A percentile compares a stretch with the other conserved stretches of the same genome.
Conservation (phyloP, 2,797 vertebrate species). For the Monodelphis domestica region DNA sequence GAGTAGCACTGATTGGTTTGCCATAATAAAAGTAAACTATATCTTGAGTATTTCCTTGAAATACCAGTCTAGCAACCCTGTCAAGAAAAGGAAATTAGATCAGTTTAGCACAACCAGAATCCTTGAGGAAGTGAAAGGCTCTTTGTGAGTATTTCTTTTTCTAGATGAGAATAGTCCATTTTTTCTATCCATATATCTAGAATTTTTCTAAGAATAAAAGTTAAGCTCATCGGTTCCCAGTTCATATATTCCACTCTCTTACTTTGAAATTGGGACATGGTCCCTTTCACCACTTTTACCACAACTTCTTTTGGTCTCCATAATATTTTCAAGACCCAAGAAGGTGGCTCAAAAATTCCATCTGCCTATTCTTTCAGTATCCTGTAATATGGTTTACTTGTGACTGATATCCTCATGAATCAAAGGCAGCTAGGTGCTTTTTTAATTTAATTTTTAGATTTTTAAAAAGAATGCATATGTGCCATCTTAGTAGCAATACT, state of each 20-base stretch:
- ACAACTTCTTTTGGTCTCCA: too few relatives aligned
- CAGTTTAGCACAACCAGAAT: background rate
- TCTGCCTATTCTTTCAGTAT: background rate
- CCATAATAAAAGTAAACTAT: background rate
- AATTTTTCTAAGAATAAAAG: background rate
- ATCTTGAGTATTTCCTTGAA: background rate
- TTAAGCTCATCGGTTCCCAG: background rate
- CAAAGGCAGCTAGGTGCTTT: background rate
- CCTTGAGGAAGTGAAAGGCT: background rate
- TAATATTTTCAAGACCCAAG: too few relatives aligned
- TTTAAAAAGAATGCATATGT: too few relatives aligned
- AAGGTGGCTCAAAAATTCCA: background rate
- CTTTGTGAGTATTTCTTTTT: background rate
- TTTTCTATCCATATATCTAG: background rate
- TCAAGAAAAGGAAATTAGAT: background rate
- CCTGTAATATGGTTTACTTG: background rate
- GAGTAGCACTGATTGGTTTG: background rate
- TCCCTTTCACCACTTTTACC: background rate
- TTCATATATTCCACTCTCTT: background rate
- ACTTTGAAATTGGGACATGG: background rate
- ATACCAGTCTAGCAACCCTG: background rate
- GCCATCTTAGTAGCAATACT: too few relatives aligned
- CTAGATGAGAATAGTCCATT: background rate
- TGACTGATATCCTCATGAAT: background rate
- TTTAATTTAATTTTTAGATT: too few relatives aligned